Evolutionary conservation across 53 echinoderm and acorn worm genomes (phyloP).

Genomic region (Mesocentrotus franciscanus): DNA sequence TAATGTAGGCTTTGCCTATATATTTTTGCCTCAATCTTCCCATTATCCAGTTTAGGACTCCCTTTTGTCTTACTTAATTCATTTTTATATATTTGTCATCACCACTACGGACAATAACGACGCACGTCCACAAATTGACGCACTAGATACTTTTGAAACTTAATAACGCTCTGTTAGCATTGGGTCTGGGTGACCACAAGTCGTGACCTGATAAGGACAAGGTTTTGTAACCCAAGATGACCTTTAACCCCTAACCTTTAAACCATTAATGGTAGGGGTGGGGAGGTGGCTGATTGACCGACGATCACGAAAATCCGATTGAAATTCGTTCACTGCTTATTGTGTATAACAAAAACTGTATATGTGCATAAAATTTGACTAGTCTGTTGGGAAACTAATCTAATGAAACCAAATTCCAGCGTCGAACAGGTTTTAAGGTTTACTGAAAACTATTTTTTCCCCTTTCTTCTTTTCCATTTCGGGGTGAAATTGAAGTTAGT

Average conservation of each 20-base stretch:
- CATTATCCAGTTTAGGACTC: too few relatives aligned
- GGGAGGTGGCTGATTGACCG: background rate
- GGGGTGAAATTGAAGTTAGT: background rate
- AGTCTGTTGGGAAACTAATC: slow-evolving; percentile 9
- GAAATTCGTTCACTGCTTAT: background rate
- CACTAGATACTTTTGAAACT: background rate
- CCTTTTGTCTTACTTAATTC: background rate
- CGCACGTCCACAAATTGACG: background rate
- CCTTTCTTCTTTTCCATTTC: background rate
- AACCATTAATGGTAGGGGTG: background rate
- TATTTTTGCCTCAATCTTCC: background rate
- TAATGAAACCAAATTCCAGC: slow-evolving; percentile 1
- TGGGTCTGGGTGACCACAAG: background rate
- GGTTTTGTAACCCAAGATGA: background rate
- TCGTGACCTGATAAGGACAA: slow-evolving; percentile 41
- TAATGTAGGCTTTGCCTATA: background rate
- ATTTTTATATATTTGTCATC: background rate
- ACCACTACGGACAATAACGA: background rate
- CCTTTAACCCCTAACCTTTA: background rate
- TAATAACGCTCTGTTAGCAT: background rate
- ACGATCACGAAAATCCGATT: background rate
- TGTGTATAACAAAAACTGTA: background rate
- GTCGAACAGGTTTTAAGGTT: background rate
- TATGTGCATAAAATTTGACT: background rate
- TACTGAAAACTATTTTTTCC: background rate